A percentile compares a stretch with the other conserved stretches of the same genome.
These are phyloP conservation scores for Hymenochirus boettgeri DNA, from an alignment of 2,113 vertebrate species.

Conservation along the genomic window DNA sequence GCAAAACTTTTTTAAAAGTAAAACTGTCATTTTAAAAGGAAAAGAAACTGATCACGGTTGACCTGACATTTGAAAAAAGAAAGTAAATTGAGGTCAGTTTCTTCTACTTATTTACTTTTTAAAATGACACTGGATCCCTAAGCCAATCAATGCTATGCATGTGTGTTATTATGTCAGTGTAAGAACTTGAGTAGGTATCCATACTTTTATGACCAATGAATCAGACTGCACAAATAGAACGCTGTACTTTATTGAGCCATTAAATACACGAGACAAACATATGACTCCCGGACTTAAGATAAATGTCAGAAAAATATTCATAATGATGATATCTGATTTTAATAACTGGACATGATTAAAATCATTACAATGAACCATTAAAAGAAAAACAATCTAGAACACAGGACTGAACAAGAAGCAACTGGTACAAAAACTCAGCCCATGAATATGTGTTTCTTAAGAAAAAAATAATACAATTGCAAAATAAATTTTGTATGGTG, in stretches of 20 bases:
- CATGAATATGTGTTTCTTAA: not conserved
- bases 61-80: too few relatives aligned
- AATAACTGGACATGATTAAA: conserved; percentile 34
- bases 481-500: too few relatives aligned
- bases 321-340: conserved; percentile 7
- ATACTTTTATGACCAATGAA: too few relatives aligned
- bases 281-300: conserved; percentile 35
- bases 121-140: too few relatives aligned
- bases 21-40: too few relatives aligned
- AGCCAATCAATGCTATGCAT: too few relatives aligned
- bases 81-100: too few relatives aligned
- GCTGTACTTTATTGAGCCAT: conserved; percentile 41
- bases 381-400: conserved; percentile 13
- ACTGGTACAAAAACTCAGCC: conserved; percentile 26
- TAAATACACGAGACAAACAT: conserved; percentile 42
- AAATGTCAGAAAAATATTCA: conserved; percentile 13
- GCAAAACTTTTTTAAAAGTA: too few relatives aligned
- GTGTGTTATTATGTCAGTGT: too few relatives aligned
- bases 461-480: conserved; percentile 9
- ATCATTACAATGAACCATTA: conserved; percentile 19
- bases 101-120: too few relatives aligned
- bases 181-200: too few relatives aligned
- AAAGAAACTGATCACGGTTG: too few relatives aligned
- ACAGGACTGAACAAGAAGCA: conserved; percentile 14
- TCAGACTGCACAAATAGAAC: conserved; percentile 6